Base-by-base conservation (phyloP, 2,888 invertebrate species). In the Proisotoma minuta region DNA sequence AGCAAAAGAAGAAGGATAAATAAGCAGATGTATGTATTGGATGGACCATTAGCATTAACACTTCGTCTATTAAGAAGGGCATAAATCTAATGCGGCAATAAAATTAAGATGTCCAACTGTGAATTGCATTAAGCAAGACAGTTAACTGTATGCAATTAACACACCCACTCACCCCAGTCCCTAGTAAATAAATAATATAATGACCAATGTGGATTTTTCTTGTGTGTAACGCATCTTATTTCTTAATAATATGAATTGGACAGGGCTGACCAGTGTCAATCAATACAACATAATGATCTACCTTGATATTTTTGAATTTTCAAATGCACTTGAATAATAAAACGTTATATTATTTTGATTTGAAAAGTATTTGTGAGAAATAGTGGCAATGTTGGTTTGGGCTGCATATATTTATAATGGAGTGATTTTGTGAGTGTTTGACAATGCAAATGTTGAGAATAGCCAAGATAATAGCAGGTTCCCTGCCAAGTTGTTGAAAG, bases 371-470 rank as follows among this genome's bases (percentile, higher is more conserved):
- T n/a, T n/a, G 18, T 15, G 20, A 43, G 10, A 43, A 43, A n/a
- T 43, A 43, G 43, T 43, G 5, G 43, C 43, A 43, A 4, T 5
- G 34, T 34, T 34, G 34, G 34, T 34, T 15, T 34, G 34, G 34
- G 8, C 15, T 34, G 58, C n/a, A 47, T 22, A 26, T 18, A 58
- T 48, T 27, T 49, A 48, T 58, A 39, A 28, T 57, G 51, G 51
- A 62, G 62, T 58, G 51, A 57, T 62, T n/a, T 62, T 57, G 57
- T 62, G 57, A 57, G 52, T 57, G 62, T 57, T n/a, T 57, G 57
- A 62, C 62, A 62, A 62, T 62, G 57, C 62, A 62, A 62, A 62
- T 62, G 62, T 51, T 43, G 34, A 43, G 62, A 62, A 60, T 60
- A 23, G 48, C 48, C 34, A 54, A 56, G 54, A 60, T 54, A 54